Conservation (phyloP, 2,113 vertebrate genomes). For the Isurus oxyrinchus region DNA sequence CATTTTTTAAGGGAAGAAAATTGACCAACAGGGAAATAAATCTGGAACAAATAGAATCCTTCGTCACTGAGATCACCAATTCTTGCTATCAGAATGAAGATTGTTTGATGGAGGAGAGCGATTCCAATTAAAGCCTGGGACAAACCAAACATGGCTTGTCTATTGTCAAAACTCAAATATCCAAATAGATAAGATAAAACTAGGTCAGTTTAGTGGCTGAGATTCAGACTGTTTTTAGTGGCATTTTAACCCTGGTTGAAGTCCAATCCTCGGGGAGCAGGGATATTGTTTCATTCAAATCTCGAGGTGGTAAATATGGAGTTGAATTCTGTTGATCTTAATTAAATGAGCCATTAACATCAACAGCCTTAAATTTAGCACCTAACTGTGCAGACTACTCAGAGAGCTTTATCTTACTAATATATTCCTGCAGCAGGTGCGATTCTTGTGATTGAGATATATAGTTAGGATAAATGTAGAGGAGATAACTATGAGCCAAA, state of each 20-base stretch:
- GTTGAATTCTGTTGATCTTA: background rate
- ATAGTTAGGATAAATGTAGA: background rate
- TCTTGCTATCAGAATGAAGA: background rate
- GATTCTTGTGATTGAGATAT: background rate
- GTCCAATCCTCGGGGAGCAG: background rate
- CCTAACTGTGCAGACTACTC: background rate
- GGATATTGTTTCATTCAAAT: background rate
- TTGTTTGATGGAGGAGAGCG: background rate
- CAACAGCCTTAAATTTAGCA: background rate
- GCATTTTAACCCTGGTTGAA: background rate
- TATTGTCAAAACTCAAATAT: background rate
- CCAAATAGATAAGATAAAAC: background rate
- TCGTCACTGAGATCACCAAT: background rate
- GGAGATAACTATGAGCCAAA: background rate
- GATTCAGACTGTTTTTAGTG: background rate
- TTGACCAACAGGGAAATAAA: background rate
- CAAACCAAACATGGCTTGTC: background rate
- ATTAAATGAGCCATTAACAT: background rate
- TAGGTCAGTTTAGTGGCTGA: background rate
- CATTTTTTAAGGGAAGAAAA: background rate
- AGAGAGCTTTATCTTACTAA: background rate
- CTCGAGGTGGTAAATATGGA: background rate
- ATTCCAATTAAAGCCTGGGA: background rate
- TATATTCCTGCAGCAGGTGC: background rate
- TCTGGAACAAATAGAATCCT: background rate